phyloP scores from a whole-genome alignment of 1,140 invertebrate species.

The Pissodes strobi region DNA sequence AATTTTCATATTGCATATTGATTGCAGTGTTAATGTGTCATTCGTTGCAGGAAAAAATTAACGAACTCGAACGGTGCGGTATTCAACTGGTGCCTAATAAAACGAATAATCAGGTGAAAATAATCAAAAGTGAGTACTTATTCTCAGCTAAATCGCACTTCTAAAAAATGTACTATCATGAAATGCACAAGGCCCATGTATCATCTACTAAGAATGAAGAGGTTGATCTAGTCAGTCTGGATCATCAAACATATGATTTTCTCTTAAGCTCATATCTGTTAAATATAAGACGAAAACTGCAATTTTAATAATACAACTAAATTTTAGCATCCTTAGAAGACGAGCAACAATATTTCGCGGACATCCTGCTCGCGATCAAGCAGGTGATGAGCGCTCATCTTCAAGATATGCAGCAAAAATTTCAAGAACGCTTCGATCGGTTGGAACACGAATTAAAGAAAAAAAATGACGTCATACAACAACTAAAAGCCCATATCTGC shows the following conservation, averaged over 20 bases:
- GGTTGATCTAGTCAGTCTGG: too few relatives aligned
- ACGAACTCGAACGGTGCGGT: slow-evolving; percentile 45
- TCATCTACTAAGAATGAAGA: too few relatives aligned
- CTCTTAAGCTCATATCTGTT: too few relatives aligned
- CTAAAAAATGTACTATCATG: too few relatives aligned
- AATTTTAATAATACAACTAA: too few relatives aligned
- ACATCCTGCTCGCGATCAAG: slow-evolving; percentile 74
- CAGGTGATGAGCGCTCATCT: slow-evolving; percentile 75
- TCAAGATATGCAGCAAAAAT: slow-evolving; percentile 68
- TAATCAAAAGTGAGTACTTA: slow-evolving; percentile 50
- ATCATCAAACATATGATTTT: too few relatives aligned
- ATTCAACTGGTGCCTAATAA: slow-evolving; percentile 49
- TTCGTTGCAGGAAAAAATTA: slow-evolving; percentile 39
- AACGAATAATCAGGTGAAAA: slow-evolving; percentile 50
- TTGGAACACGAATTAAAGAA: slow-evolving; percentile 76
- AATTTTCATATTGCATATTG: too few relatives aligned
- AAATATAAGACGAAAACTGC: too few relatives aligned
- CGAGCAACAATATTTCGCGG: slow-evolving; percentile 77
- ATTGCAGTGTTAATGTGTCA: too few relatives aligned
- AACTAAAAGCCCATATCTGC: slow-evolving; percentile 72
- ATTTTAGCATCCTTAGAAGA: slow-evolving; percentile 57
- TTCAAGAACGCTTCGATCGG: slow-evolving; percentile 69
- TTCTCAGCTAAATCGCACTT: too few relatives aligned
- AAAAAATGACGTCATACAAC: slow-evolving; percentile 76
- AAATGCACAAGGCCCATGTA: too few relatives aligned